A percentile compares a stretch with the other conserved stretches of the same genome.
Evolutionary conservation across 1,140 invertebrate genomes (phyloP).

Genomic region (Drosophila miranda): DNA sequence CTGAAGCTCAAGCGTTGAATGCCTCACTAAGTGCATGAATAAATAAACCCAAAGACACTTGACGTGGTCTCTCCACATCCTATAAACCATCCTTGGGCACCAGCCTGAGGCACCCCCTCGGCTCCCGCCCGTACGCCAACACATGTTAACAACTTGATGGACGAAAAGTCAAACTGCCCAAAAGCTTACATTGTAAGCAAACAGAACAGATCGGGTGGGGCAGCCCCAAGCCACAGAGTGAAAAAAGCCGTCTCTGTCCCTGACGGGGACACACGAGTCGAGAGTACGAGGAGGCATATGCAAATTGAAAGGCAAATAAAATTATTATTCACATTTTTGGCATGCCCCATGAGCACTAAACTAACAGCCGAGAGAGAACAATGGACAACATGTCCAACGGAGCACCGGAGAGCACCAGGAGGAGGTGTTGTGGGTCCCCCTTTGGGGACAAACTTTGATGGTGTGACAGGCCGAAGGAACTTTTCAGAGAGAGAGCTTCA

Average conservation of each 20-base stretch:
- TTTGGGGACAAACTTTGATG: conserved; percentile 21
- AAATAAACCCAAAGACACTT: conserved; percentile 73
- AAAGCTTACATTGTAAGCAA: conserved; percentile 75
- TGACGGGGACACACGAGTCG: conserved; percentile 47
- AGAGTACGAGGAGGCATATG: conserved; percentile 28
- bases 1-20: conserved; percentile 62
- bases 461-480: conserved; percentile 20
- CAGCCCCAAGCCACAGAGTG: conserved; percentile 25
- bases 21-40: conserved; percentile 79
- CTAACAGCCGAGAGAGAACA: conserved; percentile 67
- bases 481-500: conserved; percentile 16
- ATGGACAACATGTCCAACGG: conserved; percentile 55
- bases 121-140: conserved; percentile 46
- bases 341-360: conserved; percentile 79
- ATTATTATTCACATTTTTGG: conserved; percentile 80
- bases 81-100: neutral
- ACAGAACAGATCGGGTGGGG: conserved; percentile 21
- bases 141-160: conserved; percentile 80
- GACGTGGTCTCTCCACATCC: conserved; percentile 24
- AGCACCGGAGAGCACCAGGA: neutral
- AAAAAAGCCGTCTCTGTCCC: conserved; percentile 12
- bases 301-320: conserved; percentile 77
- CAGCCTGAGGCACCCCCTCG: neutral
- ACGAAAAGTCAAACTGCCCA: conserved; percentile 77
- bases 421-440: neutral